Evolutionary conservation across 1,140 invertebrate species (phyloP).

Genomic region (Bombus turneri): DNA sequence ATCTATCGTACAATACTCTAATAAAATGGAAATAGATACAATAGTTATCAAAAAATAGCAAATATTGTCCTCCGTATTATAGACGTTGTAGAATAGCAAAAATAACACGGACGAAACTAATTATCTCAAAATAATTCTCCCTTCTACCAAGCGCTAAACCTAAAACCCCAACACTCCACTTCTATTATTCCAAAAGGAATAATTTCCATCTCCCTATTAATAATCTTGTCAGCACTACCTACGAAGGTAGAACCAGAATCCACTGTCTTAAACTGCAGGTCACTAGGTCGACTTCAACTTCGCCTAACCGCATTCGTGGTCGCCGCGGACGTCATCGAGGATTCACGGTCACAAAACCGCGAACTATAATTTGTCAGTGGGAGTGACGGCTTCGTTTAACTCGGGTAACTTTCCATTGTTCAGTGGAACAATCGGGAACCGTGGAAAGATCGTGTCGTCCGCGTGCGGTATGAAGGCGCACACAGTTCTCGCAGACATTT

Average conservation of each 20-base stretch:
- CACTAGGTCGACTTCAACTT: neutral
- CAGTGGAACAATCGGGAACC: constrained; percentile 54
- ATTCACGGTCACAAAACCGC: constrained; percentile 51
- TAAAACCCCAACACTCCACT: neutral
- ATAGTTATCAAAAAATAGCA: too few relatives aligned
- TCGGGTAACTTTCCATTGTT: constrained; percentile 66
- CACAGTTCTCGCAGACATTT: neutral
- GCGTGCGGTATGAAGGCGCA: neutral
- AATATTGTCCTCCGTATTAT: too few relatives aligned
- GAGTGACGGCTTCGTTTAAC: constrained; percentile 65
- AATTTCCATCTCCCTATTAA: neutral
- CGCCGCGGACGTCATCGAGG: neutral
- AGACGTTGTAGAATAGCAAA: too few relatives aligned
- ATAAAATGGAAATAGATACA: too few relatives aligned
- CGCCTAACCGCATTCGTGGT: too few relatives aligned
- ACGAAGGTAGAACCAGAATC: neutral
- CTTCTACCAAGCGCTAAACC: neutral
- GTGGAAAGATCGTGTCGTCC: constrained; percentile 10
- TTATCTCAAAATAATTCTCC: neutral
- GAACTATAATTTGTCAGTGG: constrained; percentile 65
- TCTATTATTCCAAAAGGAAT: neutral
- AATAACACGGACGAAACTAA: too few relatives aligned
- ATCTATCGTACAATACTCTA: too few relatives aligned
- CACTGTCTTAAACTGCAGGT: neutral
- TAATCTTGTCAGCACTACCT: neutral